A percentile compares a stretch with the other conserved stretches of the same genome.
Conservation (phyloP, 2,113 vertebrate genomes). For the Hyla sarda region DNA sequence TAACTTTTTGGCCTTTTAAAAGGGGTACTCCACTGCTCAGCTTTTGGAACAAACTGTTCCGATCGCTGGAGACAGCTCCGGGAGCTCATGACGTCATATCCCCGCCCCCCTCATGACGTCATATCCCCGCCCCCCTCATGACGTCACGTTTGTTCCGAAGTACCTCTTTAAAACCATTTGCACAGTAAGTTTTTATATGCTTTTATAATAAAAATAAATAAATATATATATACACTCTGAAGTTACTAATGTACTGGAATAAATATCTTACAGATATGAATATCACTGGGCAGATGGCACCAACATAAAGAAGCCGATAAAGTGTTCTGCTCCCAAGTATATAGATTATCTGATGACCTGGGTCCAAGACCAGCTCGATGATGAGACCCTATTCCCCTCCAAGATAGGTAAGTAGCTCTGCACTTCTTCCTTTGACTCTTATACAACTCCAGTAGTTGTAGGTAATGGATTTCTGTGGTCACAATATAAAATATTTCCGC, state of each 20-base stretch:
- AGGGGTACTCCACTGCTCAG: too few relatives aligned
- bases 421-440: background rate
- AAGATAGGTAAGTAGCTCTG: slow-evolving; percentile 85
- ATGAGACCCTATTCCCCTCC: slow-evolving; percentile 96
- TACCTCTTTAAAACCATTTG: too few relatives aligned
- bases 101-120: too few relatives aligned
- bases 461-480: background rate
- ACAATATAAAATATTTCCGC: background rate
- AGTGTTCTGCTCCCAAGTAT: slow-evolving; percentile 96
- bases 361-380: slow-evolving; percentile 97
- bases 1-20: too few relatives aligned
- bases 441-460: background rate
- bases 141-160: too few relatives aligned
- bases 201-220: too few relatives aligned
- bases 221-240: too few relatives aligned
- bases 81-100: too few relatives aligned
- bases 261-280: slow-evolving; percentile 80
- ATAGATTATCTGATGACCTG: slow-evolving; percentile 98
- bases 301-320: slow-evolving; percentile 97
- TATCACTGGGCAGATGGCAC: slow-evolving; percentile 98
- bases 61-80: too few relatives aligned
- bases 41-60: too few relatives aligned
- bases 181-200: too few relatives aligned
- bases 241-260: background rate
- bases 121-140: too few relatives aligned